Percentiles rank a stretch among this genome's conserved stretches.
These are phyloP conservation scores for Yponomeuta malinellus DNA, from an alignment of 2,888 invertebrate genomes.

Conservation along the genomic window DNA sequence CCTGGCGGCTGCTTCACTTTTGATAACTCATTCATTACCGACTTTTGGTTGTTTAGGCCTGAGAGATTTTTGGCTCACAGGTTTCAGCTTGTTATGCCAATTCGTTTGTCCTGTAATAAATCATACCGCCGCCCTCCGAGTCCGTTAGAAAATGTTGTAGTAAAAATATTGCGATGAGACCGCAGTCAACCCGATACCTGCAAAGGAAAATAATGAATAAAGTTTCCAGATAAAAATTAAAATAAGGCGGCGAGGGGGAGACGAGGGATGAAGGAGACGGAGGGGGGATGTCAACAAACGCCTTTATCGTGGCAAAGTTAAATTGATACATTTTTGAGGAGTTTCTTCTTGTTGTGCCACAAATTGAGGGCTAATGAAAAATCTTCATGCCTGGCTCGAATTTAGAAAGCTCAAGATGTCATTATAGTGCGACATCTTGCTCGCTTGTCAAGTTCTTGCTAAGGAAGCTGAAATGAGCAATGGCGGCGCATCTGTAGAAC, in stretches of 20 bases:
- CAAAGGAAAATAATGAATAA: slow-evolving; percentile 13
- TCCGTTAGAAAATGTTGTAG: not conserved
- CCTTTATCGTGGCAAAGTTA: slow-evolving; percentile 43
- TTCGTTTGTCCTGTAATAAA: not conserved
- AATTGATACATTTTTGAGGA: slow-evolving; percentile 57
- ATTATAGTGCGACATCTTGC: too few relatives aligned
- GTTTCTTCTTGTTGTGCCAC: slow-evolving; percentile 26
- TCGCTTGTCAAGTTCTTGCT: too few relatives aligned
- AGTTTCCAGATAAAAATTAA: slow-evolving; percentile 12
- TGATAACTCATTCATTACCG: not conserved
- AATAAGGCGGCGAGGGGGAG: slow-evolving; percentile 33
- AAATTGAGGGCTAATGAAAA: not conserved
- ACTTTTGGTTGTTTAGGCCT: not conserved
- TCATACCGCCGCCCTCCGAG: not conserved
- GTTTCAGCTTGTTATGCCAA: not conserved
- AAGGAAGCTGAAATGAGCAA: too few relatives aligned
- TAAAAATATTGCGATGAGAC: slow-evolving; percentile 1
- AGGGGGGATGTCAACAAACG: slow-evolving; percentile 23
- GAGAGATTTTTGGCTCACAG: not conserved
- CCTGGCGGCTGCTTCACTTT: not conserved
- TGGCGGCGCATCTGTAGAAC: too few relatives aligned
- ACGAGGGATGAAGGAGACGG: slow-evolving; percentile 30
- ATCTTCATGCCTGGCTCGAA: not conserved
- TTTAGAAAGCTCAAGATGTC: too few relatives aligned
- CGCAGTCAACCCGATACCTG: slow-evolving; percentile 4